phyloP scores from a whole-genome alignment of 2,113 vertebrate species.

The Pontoporia blainvillei region DNA sequence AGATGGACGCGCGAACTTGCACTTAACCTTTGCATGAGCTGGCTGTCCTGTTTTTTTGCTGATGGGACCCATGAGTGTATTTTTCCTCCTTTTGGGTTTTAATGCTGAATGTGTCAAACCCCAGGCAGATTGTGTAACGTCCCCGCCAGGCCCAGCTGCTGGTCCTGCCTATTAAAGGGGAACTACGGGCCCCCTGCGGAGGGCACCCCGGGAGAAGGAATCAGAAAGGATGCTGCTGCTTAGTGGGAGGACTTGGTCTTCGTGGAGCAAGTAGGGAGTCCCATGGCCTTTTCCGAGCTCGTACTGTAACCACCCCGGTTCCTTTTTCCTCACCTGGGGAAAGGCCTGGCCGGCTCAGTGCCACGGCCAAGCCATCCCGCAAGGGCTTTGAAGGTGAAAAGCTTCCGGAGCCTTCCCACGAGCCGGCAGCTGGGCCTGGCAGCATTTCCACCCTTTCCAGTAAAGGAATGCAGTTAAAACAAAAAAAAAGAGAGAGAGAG shows the following conservation, averaged over 20 bases:
- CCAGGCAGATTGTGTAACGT: constrained; percentile 47
- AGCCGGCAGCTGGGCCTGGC: constrained; percentile 17
- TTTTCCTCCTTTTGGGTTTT: constrained; percentile 54
- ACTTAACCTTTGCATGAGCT: constrained; percentile 2
- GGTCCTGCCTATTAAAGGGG: constrained; percentile 40
- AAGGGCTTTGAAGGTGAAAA: constrained; percentile 41
- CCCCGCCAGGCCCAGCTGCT: constrained; percentile 62
- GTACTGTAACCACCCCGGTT: background rate
- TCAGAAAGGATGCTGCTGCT: background rate
- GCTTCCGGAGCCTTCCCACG: background rate
- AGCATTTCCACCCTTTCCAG: constrained; percentile 26
- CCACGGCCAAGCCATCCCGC: background rate
- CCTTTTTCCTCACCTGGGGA: constrained; percentile 13
- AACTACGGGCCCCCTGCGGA: background rate
- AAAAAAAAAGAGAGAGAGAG: background rate
- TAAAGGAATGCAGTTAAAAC: constrained; percentile 26
- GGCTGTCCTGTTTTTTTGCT: constrained; percentile 5
- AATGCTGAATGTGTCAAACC: constrained; percentile 45
- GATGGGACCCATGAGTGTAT: constrained; percentile 1
- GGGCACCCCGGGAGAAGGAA: background rate
- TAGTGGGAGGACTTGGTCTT: background rate
- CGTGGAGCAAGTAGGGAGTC: background rate
- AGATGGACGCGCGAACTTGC: background rate
- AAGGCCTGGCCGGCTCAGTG: background rate
- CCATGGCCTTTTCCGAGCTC: background rate